phyloP scores from a whole-genome alignment of 92 coral and sea anemone genomes.

The Porites cylindrica region DNA sequence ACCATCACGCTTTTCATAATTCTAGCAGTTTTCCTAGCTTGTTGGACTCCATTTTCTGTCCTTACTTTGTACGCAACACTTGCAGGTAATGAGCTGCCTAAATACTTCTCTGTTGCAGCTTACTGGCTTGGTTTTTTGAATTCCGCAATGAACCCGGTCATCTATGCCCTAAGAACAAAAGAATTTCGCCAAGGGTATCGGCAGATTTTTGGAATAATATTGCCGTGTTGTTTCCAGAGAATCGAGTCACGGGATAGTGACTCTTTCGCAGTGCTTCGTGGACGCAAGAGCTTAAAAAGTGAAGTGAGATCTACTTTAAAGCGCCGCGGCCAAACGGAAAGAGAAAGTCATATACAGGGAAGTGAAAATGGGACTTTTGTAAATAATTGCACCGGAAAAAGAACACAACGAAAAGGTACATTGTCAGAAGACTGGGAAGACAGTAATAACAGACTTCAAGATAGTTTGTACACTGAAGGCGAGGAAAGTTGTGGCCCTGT shows the following conservation, averaged over 20 bases:
- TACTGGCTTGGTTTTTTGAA: slow-evolving; percentile 72
- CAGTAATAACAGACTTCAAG: background rate
- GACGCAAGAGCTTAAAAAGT: slow-evolving; percentile 39
- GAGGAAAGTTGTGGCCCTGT: background rate
- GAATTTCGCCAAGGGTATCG: slow-evolving; percentile 68
- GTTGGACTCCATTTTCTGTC: slow-evolving; percentile 75
- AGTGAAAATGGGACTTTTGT: background rate
- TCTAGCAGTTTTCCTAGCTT: slow-evolving; percentile 60
- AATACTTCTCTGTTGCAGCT: slow-evolving; percentile 60
- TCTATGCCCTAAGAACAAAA: slow-evolving; percentile 62
- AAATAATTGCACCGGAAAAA: background rate
- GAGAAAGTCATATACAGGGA: background rate
- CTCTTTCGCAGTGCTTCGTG: slow-evolving; percentile 27
- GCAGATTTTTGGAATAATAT: slow-evolving; percentile 60
- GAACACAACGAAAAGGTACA: background rate
- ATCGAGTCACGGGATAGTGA: background rate
- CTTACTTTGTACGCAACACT: slow-evolving; percentile 59
- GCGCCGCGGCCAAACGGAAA: background rate
- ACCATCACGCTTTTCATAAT: slow-evolving; percentile 66
- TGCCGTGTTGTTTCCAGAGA: slow-evolving; percentile 50
- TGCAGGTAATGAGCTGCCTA: slow-evolving; percentile 47
- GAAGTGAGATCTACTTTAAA: background rate
- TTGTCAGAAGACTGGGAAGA: background rate
- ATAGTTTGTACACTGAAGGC: background rate
- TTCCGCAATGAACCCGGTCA: slow-evolving; percentile 68